These are phyloP conservation scores for Rhopilema esculentum DNA, from an alignment of 30 jellyfish, hydroid and myxozoan species.

Conservation along the genomic window DNA sequence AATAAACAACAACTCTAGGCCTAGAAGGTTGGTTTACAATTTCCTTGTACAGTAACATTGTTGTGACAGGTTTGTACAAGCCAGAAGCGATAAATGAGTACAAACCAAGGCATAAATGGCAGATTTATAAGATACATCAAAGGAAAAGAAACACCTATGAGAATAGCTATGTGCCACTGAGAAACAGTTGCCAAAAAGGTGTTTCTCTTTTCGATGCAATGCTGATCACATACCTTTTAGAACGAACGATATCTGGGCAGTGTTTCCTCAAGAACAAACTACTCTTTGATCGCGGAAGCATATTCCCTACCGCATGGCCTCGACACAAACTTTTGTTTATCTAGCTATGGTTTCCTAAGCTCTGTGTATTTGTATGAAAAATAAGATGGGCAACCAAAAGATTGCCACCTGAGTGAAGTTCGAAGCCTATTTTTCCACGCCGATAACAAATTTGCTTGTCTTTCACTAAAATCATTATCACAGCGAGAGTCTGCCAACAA, in stretches of 20 bases:
- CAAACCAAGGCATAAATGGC: too few species aligned
- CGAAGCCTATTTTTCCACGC: neutral
- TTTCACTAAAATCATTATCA: slow-evolving; percentile 2
- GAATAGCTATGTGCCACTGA: too few species aligned
- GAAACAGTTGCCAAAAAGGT: too few species aligned
- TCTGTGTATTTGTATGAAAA: neutral
- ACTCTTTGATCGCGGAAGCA: slow-evolving; percentile 54
- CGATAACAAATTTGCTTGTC: neutral
- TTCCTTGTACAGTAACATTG: too few species aligned
- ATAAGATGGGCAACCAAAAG: neutral
- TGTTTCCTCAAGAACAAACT: slow-evolving; percentile 29
- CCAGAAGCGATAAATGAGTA: too few species aligned
- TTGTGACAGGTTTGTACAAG: too few species aligned
- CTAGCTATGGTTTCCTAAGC: neutral
- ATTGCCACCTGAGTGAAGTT: neutral
- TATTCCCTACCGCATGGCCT: neutral
- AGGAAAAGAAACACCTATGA: too few species aligned
- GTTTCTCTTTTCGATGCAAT: neutral
- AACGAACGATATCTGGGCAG: slow-evolving; percentile 17
- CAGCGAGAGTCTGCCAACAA: slow-evolving; percentile 47
- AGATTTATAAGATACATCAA: too few species aligned
- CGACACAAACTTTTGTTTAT: neutral
- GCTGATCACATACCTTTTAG: slow-evolving; percentile 41
- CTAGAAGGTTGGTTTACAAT: too few species aligned
- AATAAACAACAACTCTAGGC: too few species aligned